Conservation (phyloP, 2,113 vertebrate genomes). For the Mola mola region DNA sequence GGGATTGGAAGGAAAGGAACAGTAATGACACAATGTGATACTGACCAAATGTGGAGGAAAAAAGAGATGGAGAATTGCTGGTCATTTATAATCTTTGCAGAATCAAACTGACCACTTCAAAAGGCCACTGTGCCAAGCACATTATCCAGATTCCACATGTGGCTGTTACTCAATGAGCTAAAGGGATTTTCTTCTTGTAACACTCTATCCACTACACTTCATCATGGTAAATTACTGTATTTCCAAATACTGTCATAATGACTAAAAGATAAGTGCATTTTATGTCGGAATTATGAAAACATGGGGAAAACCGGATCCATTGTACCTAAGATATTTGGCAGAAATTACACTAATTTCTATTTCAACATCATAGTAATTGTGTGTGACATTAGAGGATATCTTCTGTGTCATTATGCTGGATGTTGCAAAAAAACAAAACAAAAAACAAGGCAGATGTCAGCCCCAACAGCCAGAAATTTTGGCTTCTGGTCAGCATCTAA, state of each 20-base stretch:
- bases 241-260: conserved; percentile 32
- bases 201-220: conserved; percentile 26
- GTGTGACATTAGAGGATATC: conserved; percentile 19
- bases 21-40: conserved; percentile 42
- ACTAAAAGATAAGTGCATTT: conserved; percentile 26
- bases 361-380: conserved; percentile 29
- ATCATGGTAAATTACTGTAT: conserved; percentile 57
- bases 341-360: conserved; percentile 25
- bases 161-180: conserved; percentile 42
- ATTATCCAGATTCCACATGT: conserved; percentile 59
- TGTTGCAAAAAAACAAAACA: no score
- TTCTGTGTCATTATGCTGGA: conserved; percentile 13
- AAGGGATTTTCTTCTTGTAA: conserved; percentile 34
- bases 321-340: conserved; percentile 26
- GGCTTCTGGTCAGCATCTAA: conserved; percentile 12
- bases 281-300: conserved; percentile 19
- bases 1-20: conserved; percentile 11
- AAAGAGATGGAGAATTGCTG: conserved; percentile 8
- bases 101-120: conserved; percentile 72
- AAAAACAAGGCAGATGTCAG: no score
- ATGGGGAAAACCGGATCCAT: background rate
- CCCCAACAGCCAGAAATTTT: background rate
- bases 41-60: conserved; percentile 42
- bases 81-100: conserved; percentile 41
- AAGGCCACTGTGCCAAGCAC: conserved; percentile 27